A percentile compares a stretch with the other conserved stretches of the same genome.
phyloP scores from a whole-genome alignment of 1,140 invertebrate genomes.

The Phortica variegata region DNA sequence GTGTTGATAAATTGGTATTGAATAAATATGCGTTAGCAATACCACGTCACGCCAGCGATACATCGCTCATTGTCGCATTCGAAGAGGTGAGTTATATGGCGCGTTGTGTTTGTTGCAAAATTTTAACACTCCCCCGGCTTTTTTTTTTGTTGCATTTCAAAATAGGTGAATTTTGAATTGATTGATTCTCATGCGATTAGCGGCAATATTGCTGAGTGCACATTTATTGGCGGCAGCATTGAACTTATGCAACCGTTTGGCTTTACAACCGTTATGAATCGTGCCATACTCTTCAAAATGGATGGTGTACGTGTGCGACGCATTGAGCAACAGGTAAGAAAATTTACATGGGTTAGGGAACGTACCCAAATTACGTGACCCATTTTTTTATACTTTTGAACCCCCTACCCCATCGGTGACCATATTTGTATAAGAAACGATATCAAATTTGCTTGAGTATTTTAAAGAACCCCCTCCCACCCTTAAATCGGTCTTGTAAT shows the following conservation, averaged over 20 bases:
- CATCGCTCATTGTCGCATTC: constrained; percentile 47
- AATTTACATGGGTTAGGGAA: not conserved
- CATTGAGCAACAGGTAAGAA: constrained; percentile 64
- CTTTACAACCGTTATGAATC: constrained; percentile 64
- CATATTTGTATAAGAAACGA: no score
- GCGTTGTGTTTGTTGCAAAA: not conserved
- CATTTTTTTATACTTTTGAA: not conserved
- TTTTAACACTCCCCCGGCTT: not conserved
- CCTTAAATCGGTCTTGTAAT: no score
- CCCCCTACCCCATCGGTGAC: not conserved
- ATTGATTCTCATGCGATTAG: constrained; percentile 69
- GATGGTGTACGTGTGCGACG: constrained; percentile 58
- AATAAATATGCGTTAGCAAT: constrained; percentile 39
- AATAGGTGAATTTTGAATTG: constrained; percentile 59
- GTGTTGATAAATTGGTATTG: constrained; percentile 59
- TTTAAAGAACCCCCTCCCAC: no score
- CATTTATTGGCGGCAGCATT: constrained; percentile 64
- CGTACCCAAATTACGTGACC: no score
- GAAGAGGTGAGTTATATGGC: constrained; percentile 21
- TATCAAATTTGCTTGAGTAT: no score
- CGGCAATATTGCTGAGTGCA: constrained; percentile 69
- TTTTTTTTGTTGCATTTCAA: constrained; percentile 1
- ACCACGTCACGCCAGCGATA: constrained; percentile 41
- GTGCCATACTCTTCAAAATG: constrained; percentile 45
- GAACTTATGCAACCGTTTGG: constrained; percentile 68